Conservation (phyloP, 1,140 invertebrate species). For the Camponotus vicinus region DNA sequence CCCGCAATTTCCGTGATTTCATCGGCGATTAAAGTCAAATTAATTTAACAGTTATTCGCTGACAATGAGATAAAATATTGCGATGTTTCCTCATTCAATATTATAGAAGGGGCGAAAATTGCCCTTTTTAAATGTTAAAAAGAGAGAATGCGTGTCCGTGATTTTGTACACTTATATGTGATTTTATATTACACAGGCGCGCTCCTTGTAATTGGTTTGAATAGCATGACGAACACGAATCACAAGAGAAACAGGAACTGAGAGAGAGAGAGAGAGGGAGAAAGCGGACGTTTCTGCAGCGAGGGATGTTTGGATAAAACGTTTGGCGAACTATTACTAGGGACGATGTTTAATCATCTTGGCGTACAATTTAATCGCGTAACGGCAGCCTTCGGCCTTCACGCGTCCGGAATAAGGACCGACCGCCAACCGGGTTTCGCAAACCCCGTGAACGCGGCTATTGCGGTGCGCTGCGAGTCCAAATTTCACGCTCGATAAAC, state of each 20-base stretch:
- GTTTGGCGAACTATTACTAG: neutral
- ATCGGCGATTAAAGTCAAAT: slow-evolving; percentile 52
- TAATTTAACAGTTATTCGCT: slow-evolving; percentile 54
- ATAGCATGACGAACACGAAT: too few relatives aligned
- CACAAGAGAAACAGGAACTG: too few relatives aligned
- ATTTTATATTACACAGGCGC: neutral
- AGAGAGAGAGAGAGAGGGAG: neutral
- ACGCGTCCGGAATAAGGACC: slow-evolving; percentile 19
- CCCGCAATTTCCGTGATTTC: slow-evolving; percentile 35
- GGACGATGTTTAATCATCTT: slow-evolving; percentile 50
- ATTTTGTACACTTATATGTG: neutral
- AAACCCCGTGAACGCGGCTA: slow-evolving; percentile 61
- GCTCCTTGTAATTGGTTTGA: neutral
- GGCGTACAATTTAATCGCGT: slow-evolving; percentile 57
- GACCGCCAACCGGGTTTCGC: slow-evolving; percentile 11
- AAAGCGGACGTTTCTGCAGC: neutral
- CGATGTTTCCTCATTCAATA: neutral
- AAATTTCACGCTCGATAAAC: slow-evolving; percentile 73
- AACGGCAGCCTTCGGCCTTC: neutral
- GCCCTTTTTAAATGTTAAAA: neutral
- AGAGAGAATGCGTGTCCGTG: neutral
- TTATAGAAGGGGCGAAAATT: neutral
- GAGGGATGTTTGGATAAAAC: slow-evolving; percentile 41
- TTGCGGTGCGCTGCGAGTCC: slow-evolving; percentile 45
- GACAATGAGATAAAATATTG: slow-evolving; percentile 29